These are phyloP conservation scores for Atrina japonica DNA, from an alignment of 2,888 invertebrate species.

Conservation along the genomic window DNA sequence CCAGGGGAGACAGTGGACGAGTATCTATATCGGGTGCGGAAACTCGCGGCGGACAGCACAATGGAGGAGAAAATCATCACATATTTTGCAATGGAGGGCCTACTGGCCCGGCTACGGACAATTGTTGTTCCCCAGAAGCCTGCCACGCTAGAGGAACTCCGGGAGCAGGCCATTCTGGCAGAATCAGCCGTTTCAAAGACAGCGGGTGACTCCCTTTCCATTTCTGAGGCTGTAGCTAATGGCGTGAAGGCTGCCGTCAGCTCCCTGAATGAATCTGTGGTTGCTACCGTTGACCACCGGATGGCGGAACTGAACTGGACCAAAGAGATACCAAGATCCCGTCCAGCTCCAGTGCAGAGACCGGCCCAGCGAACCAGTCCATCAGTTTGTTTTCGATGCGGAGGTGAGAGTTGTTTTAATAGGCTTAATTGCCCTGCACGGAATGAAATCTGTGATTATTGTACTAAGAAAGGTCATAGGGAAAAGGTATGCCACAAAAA, in stretches of 20 bases:
- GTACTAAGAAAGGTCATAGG: not conserved
- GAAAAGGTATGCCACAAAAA: slow-evolving; percentile 1
- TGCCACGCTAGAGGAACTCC: not conserved
- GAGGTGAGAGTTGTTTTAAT: slow-evolving; percentile 10
- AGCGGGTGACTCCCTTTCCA: not conserved
- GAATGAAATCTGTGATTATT: not conserved
- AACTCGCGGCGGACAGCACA: slow-evolving; percentile 4
- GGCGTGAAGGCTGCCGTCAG: too few species aligned
- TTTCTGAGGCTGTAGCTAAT: too few species aligned
- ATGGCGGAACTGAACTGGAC: too few species aligned
- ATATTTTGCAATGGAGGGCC: slow-evolving; percentile 11
- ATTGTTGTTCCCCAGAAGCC: slow-evolving; percentile 10
- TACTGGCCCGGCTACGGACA: not conserved
- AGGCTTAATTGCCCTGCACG: not conserved
- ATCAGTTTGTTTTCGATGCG: slow-evolving; percentile 5
- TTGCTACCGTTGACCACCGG: too few species aligned
- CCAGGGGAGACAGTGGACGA: slow-evolving; percentile 6
- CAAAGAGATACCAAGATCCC: too few species aligned
- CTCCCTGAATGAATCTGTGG: too few species aligned
- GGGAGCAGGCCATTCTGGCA: not conserved
- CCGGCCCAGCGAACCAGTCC: too few species aligned
- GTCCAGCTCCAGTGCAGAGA: too few species aligned
- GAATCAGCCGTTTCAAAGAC: not conserved
- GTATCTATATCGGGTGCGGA: slow-evolving; percentile 1
- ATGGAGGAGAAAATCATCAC: slow-evolving; percentile 8